Base-by-base conservation (phyloP, 2,888 invertebrate genomes). In the Papilio elwesi region DNA sequence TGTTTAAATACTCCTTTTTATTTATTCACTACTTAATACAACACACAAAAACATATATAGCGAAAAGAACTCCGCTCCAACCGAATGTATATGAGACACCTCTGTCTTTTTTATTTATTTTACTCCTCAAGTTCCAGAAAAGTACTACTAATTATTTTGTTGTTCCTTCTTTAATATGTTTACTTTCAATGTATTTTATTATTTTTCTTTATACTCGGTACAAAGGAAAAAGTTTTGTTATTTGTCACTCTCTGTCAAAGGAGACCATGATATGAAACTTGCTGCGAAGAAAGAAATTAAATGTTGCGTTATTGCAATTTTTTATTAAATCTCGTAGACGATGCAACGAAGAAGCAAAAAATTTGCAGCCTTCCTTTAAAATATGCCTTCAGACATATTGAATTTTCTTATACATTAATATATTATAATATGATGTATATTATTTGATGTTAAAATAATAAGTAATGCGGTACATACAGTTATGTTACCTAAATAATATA, bases 311-410 rank as follows among this genome's bases (percentile, higher is more conserved):
- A 85, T 85, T 85, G 84, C 84, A 81, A 83, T 78, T 87, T 62
- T 87, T 87, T 83, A 89, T 87, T 87, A 86, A 89, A 88, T 77
- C 76, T 76, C 70, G 79, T 78, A 71, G 75, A 70, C 75, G 79
- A 79, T 76, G 81, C 79, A 76, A 78, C 76, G 52, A 43, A 51
- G 16, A 16, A n/a, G 73, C 68, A 73, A 80, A 79, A 78, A 81
- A 79, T 81, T 82, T 80, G 51, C 78, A 78, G 77, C 75, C 74
- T 78, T 76, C 77, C 77, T 81, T 79, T 78, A 82, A 81, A 87
- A 83, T 80, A 79, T 62, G 49, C 38, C 26, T 55, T 67, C 11
- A 53, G n/a, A 51, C 36, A 1, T 38, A 26, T 26, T 26, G 26
- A 26, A 26, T 26, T 26, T 26, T 26, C 26, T 26, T 26, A 4